phyloP scores from a whole-genome alignment of 1,140 invertebrate species.

The Telenomus remus region DNA sequence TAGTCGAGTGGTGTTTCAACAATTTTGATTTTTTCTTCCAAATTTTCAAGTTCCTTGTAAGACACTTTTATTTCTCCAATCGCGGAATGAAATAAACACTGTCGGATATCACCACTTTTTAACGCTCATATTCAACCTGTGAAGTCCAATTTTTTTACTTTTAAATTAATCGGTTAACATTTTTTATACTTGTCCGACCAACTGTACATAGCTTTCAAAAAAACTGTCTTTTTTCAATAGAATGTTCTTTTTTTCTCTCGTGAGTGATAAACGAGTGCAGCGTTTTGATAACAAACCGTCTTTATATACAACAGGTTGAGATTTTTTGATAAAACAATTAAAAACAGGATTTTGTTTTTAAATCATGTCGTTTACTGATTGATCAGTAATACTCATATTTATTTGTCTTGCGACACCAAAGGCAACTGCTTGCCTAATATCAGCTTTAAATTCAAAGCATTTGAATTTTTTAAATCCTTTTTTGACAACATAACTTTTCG shows the following conservation, averaged over 20 bases:
- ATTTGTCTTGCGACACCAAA: conserved; percentile 44
- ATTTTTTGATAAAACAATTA: background rate
- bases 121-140: background rate
- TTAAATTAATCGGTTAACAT: too few relatives aligned
- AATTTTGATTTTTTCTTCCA: conserved; percentile 14
- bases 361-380: conserved; percentile 39
- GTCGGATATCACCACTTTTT: background rate
- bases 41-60: conserved; percentile 22
- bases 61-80: conserved; percentile 14
- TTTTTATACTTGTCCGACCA: too few relatives aligned
- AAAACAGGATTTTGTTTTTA: conserved; percentile 5
- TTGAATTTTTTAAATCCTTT: conserved; percentile 19
- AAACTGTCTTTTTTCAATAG: too few relatives aligned
- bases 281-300: background rate
- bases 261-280: background rate
- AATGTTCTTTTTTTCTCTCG: background rate
- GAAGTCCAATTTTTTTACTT: too few relatives aligned
- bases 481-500: background rate
- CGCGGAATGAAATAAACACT: conserved; percentile 2
- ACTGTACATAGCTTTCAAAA: too few relatives aligned
- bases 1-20: conserved; percentile 27
- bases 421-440: conserved; percentile 47
- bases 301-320: background rate
- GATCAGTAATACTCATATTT: conserved; percentile 55
- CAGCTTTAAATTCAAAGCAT: conserved; percentile 37